phyloP scores from a whole-genome alignment of 2,888 invertebrate genomes.

The Teleiodes luculella region DNA sequence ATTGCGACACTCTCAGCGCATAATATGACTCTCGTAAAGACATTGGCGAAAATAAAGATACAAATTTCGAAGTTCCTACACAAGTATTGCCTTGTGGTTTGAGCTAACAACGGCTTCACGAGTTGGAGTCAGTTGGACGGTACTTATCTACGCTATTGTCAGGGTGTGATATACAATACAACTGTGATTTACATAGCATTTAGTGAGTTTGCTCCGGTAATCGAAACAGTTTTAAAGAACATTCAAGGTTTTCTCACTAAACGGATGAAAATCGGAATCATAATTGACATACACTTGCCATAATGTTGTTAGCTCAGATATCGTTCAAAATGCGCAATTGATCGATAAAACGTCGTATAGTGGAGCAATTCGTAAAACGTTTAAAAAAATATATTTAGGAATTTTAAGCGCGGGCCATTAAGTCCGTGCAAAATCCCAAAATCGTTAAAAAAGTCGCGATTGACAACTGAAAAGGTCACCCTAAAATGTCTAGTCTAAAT shows the following conservation, averaged over 20 bases:
- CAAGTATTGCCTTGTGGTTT: constrained; percentile 21
- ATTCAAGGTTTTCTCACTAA: not conserved
- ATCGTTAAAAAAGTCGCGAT: constrained; percentile 41
- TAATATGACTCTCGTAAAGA: constrained; percentile 8
- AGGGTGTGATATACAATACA: not conserved
- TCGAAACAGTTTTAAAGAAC: not conserved
- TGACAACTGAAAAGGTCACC: constrained; percentile 41
- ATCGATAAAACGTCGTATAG: constrained; percentile 17
- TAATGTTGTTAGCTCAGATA: constrained; percentile 12
- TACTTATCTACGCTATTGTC: constrained; percentile 22
- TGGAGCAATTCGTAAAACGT: constrained; percentile 43
- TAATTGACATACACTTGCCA: constrained; percentile 22
- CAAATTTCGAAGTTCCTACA: constrained; percentile 15
- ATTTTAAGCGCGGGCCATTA: constrained; percentile 45
- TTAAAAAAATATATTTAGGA: constrained; percentile 55
- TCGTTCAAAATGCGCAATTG: constrained; percentile 13
- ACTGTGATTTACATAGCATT: not conserved
- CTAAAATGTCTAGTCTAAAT: constrained; percentile 33
- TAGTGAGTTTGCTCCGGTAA: not conserved
- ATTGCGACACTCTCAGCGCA: not conserved
- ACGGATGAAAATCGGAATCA: not conserved
- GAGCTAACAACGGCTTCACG: constrained; percentile 13
- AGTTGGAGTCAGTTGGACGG: constrained; percentile 25
- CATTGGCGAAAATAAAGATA: constrained; percentile 20
- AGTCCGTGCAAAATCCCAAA: constrained; percentile 40